Percentiles rank a stretch among this genome's conserved stretches.
Conservation (phyloP, 2,888 invertebrate species). For the Byasa hedistus region DNA sequence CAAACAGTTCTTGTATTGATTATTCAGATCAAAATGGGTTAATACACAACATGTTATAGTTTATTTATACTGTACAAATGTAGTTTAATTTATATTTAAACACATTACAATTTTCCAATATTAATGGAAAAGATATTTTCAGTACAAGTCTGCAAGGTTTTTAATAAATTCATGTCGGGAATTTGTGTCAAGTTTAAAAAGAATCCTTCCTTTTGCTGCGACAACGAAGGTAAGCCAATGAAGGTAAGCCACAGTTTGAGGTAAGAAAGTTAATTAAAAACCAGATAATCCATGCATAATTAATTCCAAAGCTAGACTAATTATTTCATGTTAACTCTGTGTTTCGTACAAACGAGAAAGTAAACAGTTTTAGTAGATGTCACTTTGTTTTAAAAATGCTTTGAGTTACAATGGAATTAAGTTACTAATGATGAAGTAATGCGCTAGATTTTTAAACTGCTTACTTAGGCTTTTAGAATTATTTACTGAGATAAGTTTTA, state of each 20-base stretch:
- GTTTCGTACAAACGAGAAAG: background rate
- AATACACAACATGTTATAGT: too few species aligned
- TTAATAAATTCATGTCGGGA: background rate
- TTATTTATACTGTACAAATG: too few species aligned
- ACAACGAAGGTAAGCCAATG: background rate
- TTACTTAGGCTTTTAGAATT: too few species aligned
- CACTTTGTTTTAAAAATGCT: background rate
- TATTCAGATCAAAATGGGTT: too few species aligned
- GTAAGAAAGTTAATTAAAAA: slow-evolving; percentile 11
- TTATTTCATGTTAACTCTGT: slow-evolving; percentile 7
- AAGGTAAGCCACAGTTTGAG: background rate
- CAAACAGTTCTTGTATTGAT: too few species aligned
- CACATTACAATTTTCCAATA: too few species aligned
- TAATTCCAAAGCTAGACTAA: background rate
- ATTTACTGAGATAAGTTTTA: slow-evolving; percentile 9
- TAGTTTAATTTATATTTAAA: too few species aligned
- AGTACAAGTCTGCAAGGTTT: too few species aligned
- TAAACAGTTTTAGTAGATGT: background rate
- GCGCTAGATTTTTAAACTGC: too few species aligned
- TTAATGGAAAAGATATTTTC: too few species aligned
- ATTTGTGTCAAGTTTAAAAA: background rate
- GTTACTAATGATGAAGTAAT: too few species aligned
- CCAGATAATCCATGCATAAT: slow-evolving; percentile 2
- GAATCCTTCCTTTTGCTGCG: background rate
- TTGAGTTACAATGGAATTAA: background rate